phyloP scores from a whole-genome alignment of 2,888 invertebrate species.

The Monochamus alternatus region DNA sequence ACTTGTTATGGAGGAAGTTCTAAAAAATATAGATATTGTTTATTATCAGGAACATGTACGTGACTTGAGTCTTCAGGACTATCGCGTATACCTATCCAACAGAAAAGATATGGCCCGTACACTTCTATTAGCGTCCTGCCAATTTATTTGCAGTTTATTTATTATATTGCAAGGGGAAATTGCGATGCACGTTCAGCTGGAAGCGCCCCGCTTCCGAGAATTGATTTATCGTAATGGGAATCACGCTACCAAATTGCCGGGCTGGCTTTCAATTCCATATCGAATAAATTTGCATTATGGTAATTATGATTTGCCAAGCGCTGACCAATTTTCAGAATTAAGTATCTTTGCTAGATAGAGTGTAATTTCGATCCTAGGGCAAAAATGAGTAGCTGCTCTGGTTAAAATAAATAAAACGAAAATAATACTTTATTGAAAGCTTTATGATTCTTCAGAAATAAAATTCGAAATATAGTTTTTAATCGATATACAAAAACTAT shows the following conservation, averaged over 20 bases:
- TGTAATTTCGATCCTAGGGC: no score
- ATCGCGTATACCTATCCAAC: background rate
- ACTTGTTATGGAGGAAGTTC: no score
- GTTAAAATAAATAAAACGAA: no score
- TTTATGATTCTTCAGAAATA: no score
- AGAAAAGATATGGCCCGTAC: background rate
- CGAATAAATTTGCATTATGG: background rate
- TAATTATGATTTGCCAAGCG: background rate
- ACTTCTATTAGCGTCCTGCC: background rate
- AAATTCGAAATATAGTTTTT: no score
- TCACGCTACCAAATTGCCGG: conserved; percentile 9
- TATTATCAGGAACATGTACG: background rate
- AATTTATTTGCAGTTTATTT: conserved; percentile 16
- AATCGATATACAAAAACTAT: no score
- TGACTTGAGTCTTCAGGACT: background rate
- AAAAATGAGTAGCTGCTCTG: no score
- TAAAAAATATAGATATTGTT: no score
- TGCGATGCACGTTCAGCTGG: conserved; percentile 23
- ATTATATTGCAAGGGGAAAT: conserved; percentile 19
- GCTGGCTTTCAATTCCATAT: background rate
- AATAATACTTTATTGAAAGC: no score
- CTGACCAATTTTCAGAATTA: background rate
- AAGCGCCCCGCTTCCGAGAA: conserved; percentile 18
- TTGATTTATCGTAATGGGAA: conserved; percentile 28
- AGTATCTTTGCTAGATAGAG: no score